Evolutionary conservation across 2,113 vertebrate genomes (phyloP), one percentile per base, ranked within the genome.

Genomic region (Rousettus leschenaultii): DNA sequence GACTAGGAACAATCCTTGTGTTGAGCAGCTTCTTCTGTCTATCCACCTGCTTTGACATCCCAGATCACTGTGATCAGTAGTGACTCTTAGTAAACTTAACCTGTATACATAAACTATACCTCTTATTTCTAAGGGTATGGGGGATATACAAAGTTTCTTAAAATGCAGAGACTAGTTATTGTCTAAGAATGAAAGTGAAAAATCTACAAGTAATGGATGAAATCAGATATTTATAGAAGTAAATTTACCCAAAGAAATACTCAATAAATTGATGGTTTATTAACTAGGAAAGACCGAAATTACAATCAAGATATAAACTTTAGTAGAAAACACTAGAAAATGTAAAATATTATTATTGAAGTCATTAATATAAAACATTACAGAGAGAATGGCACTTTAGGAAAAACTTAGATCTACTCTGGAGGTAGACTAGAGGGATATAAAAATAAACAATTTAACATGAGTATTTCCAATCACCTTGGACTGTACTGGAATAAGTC

Each of bases 271-370:
- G 28, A 3, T 57, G 35, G 19, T 55, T 95, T 78, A 71, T 65
- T 55, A 78, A 95, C 45, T 88, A 40, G 87, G 35, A 92, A 92
- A 75, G 35, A 85, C 38, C 73, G 85, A 93, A 84, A 70, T 57
- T 40, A 12, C 45, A 70, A 89, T 63, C 6, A 77, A 89, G 74
- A 65, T 55, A 82, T 33, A 68, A 66, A 30, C 6, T 57, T 89
- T 45, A 38, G 61, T 19, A 73, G 19, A 90, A 88, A 83, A 43
- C n/a, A 86, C 30, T 59, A 73, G 73, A 59, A 16, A 65, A 78
- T 35, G 3, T 95, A 82, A 95, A 57, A 61, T 91, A 70, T 40
- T 51, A 53, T 40, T 30, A 30, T 61, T 43, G 35, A 87, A 35
- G 4, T 53, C 8, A 61, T 14, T 70, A 66, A 15, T 19, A 70